Conservation (phyloP, 2,797 vertebrate genomes). For the Halcyon chelicuti region DNA sequence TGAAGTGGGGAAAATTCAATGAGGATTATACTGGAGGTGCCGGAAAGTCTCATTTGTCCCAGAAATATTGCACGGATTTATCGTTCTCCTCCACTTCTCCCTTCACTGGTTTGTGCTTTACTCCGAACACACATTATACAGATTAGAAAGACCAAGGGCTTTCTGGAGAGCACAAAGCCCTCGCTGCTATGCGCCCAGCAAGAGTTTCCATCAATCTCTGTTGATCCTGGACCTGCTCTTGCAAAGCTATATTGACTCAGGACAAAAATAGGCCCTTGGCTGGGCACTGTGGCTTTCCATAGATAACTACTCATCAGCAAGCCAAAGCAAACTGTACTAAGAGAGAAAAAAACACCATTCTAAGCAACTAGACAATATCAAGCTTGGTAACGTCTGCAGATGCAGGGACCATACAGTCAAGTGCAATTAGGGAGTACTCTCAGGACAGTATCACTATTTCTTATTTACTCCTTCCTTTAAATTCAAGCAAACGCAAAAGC, state of each 20-base stretch:
- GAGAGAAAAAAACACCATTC: constrained; percentile 22
- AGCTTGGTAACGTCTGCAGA: not conserved
- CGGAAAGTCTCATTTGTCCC: not conserved
- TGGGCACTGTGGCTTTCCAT: constrained; percentile 61
- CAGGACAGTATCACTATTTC: not conserved
- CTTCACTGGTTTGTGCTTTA: not conserved
- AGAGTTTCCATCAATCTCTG: constrained; percentile 79
- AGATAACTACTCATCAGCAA: constrained; percentile 63
- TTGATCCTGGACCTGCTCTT: constrained; percentile 78
- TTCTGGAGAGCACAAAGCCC: constrained; percentile 28
- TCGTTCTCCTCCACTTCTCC: not conserved
- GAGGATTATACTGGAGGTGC: not conserved
- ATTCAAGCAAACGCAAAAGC: not conserved
- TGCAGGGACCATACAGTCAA: not conserved
- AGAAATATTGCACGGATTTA: not conserved
- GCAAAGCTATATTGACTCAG: constrained; percentile 73
- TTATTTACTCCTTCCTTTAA: not conserved
- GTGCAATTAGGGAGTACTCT: not conserved
- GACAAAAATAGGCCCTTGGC: constrained; percentile 79
- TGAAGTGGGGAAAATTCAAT: constrained; percentile 11
- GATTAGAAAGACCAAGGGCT: constrained; percentile 59
- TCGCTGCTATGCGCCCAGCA: constrained; percentile 51
- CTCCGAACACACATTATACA: constrained; percentile 8
- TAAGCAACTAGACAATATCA: constrained; percentile 27
- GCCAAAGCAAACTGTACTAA: constrained; percentile 78